Percentiles rank a stretch among this genome's conserved stretches.
phyloP scores from a whole-genome alignment of 1,140 invertebrate genomes.

The Aphelenchoides fujianensis region DNA sequence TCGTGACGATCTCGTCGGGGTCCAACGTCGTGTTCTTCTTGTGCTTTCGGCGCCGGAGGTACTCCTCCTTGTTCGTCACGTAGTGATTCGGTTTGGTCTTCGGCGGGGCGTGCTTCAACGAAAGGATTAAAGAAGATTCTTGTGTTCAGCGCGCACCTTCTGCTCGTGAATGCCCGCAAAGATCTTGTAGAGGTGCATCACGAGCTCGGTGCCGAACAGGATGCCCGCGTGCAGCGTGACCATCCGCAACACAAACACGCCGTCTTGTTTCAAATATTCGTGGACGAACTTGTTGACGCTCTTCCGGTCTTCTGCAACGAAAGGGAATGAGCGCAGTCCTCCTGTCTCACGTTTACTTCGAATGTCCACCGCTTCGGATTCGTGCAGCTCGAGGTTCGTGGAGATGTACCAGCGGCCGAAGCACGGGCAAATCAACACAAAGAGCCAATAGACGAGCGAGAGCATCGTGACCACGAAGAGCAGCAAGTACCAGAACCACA shows the following conservation, averaged over 20 bases:
- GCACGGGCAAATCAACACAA: conserved; percentile 48
- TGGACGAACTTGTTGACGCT: conserved; percentile 61
- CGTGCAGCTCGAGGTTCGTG: conserved; percentile 37
- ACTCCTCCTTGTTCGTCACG: not conserved
- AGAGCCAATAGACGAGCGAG: conserved; percentile 55
- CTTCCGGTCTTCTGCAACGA: conserved; percentile 39
- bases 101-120: not conserved
- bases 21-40: not conserved
- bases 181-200: conserved; percentile 33
- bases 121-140: too few species aligned
- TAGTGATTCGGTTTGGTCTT: conserved; percentile 18
- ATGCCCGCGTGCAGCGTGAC: conserved; percentile 61
- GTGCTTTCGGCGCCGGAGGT: conserved; percentile 13
- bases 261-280: conserved; percentile 66
- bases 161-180: conserved; percentile 19
- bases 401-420: conserved; percentile 53
- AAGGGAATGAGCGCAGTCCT: conserved; percentile 7
- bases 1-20: not conserved
- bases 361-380: conserved; percentile 35
- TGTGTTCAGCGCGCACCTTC: too few species aligned
- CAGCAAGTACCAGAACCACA: conserved; percentile 67
- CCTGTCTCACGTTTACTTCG: not conserved
- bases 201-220: conserved; percentile 28
- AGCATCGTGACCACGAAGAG: conserved; percentile 63
- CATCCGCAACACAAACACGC: conserved; percentile 66